Conservation (phyloP, 2,888 invertebrate species). For the Thecophora atra region DNA sequence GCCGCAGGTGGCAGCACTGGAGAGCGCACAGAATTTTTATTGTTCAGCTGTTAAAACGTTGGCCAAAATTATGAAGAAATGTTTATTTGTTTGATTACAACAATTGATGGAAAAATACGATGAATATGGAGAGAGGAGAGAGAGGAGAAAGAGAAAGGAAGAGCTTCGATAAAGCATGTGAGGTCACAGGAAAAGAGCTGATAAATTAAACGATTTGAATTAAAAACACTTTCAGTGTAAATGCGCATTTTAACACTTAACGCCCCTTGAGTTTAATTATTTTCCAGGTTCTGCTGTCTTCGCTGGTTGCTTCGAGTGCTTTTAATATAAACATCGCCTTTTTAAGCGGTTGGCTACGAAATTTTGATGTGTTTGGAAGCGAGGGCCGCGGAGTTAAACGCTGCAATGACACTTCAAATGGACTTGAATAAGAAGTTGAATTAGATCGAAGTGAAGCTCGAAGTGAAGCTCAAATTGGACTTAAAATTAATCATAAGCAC, state of each 20-base stretch:
- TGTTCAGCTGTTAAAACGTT: background rate
- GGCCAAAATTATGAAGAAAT: background rate
- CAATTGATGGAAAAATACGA: background rate
- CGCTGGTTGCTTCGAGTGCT: background rate
- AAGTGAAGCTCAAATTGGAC: too few species aligned
- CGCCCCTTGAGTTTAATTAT: background rate
- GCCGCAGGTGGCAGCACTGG: slow-evolving; percentile 21
- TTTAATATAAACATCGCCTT: background rate
- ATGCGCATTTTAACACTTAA: background rate
- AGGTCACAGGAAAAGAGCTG: background rate
- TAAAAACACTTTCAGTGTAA: background rate
- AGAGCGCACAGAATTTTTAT: slow-evolving; percentile 9
- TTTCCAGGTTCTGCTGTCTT: background rate
- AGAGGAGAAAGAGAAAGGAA: background rate
- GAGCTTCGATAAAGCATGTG: background rate
- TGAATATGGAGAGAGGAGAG: too few species aligned
- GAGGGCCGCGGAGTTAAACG: too few species aligned
- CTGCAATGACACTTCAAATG: too few species aligned
- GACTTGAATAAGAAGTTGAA: too few species aligned
- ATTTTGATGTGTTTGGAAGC: too few species aligned
- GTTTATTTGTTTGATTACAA: slow-evolving; percentile 18
- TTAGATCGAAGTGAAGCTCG: too few species aligned
- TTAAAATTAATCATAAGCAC: too few species aligned
- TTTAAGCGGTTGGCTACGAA: background rate
- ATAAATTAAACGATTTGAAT: slow-evolving; percentile 3